Evolutionary conservation across 1,140 invertebrate species (phyloP).

Genomic region (Trinorchestia longiramus): DNA sequence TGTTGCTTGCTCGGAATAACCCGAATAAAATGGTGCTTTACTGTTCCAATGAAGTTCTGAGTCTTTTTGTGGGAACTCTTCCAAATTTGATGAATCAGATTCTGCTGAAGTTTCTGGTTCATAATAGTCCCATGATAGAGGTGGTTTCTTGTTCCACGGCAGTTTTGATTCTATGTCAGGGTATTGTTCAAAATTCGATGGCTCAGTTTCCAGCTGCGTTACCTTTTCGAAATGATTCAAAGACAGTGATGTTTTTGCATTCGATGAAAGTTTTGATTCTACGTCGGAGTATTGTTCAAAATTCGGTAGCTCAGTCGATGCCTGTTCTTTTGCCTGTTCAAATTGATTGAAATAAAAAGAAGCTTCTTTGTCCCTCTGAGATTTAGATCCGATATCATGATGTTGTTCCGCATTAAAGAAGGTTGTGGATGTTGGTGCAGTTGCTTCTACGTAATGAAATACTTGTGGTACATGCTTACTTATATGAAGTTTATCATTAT

Average conservation of each 20-base stretch:
- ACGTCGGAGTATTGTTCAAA: not conserved
- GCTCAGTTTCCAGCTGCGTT: not conserved
- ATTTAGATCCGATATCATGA: too few relatives aligned
- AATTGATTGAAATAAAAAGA: too few relatives aligned
- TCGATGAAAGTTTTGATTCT: not conserved
- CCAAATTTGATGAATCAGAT: not conserved
- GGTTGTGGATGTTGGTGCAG: too few relatives aligned
- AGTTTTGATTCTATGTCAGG: not conserved
- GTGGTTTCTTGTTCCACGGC: not conserved
- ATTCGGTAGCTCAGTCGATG: not conserved
- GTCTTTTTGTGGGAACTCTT: not conserved
- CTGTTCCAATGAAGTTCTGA: not conserved
- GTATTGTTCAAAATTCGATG: not conserved
- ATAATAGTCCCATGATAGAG: not conserved
- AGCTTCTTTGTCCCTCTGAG: too few relatives aligned
- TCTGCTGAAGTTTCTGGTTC: not conserved
- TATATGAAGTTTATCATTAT: not conserved
- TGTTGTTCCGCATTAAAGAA: too few relatives aligned
- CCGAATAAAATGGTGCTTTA: not conserved
- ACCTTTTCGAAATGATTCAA: not conserved
- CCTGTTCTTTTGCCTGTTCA: too few relatives aligned
- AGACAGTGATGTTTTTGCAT: not conserved
- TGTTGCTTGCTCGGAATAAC: not conserved
- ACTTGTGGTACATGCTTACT: not conserved
- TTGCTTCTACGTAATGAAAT: not conserved